A percentile compares a stretch with the other conserved stretches of the same genome.
phyloP scores from a whole-genome alignment of 2,797 vertebrate genomes.

The Scolopax rusticola region DNA sequence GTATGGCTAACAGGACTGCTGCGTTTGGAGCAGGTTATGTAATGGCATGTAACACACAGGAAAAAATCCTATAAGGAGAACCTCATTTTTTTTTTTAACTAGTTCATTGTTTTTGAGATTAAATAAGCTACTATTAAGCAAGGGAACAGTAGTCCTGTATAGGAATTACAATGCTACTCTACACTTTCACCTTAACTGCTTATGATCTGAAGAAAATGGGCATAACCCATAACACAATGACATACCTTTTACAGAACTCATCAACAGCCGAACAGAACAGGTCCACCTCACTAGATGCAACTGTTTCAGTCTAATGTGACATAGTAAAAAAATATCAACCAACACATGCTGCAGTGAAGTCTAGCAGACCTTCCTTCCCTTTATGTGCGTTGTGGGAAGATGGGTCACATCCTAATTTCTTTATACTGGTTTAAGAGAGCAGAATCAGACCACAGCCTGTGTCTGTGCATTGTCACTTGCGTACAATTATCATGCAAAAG shows the following conservation, averaged over 20 bases:
- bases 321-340: constrained; percentile 30
- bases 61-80: neutral
- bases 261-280: neutral
- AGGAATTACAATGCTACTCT: constrained; percentile 7
- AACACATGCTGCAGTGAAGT: neutral
- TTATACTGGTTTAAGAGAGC: constrained; percentile 32
- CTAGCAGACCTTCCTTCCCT: neutral
- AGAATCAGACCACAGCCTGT: neutral
- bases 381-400: neutral
- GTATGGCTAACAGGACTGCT: constrained; percentile 43
- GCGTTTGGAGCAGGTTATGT: neutral
- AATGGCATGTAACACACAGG: neutral
- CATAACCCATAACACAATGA: neutral
- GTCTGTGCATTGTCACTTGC: neutral
- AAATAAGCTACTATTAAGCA: constrained; percentile 42
- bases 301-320: constrained; percentile 14
- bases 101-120: neutral
- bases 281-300: constrained; percentile 32
- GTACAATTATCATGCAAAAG: neutral
- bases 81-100: neutral
- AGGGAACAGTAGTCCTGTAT: neutral
- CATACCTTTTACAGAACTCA: neutral
- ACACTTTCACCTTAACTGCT: neutral
- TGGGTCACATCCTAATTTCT: neutral
- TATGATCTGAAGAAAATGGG: neutral